Base-by-base conservation (phyloP, 2,797 vertebrate species). In the Glossophaga mutica region DNA sequence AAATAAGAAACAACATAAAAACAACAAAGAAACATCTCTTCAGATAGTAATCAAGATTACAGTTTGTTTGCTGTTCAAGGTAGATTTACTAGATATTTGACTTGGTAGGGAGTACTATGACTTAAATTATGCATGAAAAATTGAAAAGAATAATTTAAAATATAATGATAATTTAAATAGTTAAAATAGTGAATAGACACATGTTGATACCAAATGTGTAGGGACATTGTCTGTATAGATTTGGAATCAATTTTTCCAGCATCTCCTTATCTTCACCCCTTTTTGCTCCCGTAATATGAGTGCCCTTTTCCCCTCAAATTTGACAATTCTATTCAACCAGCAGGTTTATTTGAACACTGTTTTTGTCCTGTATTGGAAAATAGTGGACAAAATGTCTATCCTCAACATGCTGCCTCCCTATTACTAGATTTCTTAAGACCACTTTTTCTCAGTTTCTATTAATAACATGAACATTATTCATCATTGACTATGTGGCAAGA, bases 111-210 rank as follows among this genome's bases (percentile, higher is more conserved):
- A 26, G 71, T 59, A 22, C 94, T 96, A 19, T 3, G 32, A 94
- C 46, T 2, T 39, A 95, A 87, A 95, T 96, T 97, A 98, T 94
- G 29, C 34, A 82, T 21, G 55, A 94, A 92, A 85, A 88, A 97
- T 94, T 89, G 59, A 95, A 84, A 90, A 12, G 0, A 74, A 62
- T 29, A 67, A 2, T 48, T 90, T 70, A 67, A 44, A 62, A 18
- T 37, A 0, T 11, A 94, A 22, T 24, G 48, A 1, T 76, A 59
- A n/a, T 93, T n/a, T 32, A 85, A 71, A 55, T 0, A 29, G 39
- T 90, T 65, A 67, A 94, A 91, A 78, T 26, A 83, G 3, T 42
- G 0, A 94, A 39, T 71, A 7, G 84, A 39, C 12, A 42, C 48
- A 68, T 9, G 16, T 34, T 83, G n/a, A 62, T 50, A 86, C 15